Evolutionary conservation across 2,113 vertebrate species (phyloP).

Genomic region (Nannobrachium achirus): DNA sequence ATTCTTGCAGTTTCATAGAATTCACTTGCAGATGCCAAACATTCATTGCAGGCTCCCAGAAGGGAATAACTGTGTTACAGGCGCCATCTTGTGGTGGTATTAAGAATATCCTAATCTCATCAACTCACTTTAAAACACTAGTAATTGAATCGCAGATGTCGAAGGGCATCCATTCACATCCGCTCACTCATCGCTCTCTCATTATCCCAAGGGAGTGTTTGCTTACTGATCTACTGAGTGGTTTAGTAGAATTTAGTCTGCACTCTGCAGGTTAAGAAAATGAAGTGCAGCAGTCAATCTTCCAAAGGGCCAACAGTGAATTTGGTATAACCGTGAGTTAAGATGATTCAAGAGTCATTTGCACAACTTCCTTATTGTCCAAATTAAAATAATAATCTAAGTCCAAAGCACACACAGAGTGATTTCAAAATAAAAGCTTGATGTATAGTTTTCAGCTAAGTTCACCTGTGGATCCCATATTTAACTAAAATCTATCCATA

Average conservation of each 20-base stretch:
- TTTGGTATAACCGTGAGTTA: too few species aligned
- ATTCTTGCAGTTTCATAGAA: too few species aligned
- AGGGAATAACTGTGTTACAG: background rate
- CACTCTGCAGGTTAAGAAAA: constrained; percentile 18
- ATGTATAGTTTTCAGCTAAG: too few species aligned
- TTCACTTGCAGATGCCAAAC: too few species aligned
- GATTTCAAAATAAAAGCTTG: too few species aligned
- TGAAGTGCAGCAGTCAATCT: background rate
- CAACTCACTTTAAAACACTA: constrained; percentile 9
- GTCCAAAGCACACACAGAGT: too few species aligned
- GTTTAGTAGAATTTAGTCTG: constrained; percentile 41
- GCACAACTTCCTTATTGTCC: background rate
- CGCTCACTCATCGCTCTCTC: constrained; percentile 3
- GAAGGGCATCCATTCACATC: constrained; percentile 37
- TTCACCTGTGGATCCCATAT: too few species aligned
- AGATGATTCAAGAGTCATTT: constrained; percentile 3
- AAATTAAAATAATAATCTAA: too few species aligned
- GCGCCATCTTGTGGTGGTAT: constrained; percentile 60
- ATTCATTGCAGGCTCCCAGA: too few species aligned
- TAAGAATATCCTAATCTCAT: constrained; percentile 17
- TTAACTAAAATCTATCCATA: background rate
- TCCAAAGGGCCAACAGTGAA: too few species aligned
- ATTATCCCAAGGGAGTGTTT: constrained; percentile 40
- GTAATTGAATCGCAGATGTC: constrained; percentile 53
- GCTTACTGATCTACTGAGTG: constrained; percentile 2